These are phyloP conservation scores for Aptenodytes forsteri DNA, from an alignment of 2,113 vertebrate genomes.

Conservation along the genomic window DNA sequence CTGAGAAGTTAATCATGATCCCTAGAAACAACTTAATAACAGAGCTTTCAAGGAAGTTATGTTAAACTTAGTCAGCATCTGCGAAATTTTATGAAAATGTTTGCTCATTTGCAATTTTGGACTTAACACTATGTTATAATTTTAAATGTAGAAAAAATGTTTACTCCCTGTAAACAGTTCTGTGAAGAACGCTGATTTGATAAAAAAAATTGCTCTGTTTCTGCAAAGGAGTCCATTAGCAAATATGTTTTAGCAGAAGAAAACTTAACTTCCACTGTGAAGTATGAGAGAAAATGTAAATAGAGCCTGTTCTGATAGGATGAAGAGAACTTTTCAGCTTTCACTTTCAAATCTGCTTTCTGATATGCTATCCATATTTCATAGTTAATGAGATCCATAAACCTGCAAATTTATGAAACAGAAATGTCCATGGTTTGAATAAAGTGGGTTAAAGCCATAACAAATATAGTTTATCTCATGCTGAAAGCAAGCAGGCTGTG, in stretches of 20 bases:
- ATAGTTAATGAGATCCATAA: constrained; percentile 18
- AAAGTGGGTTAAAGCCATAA: constrained; percentile 24
- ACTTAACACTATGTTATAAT: not conserved
- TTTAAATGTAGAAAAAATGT: not conserved
- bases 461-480: not conserved
- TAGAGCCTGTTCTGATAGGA: not conserved
- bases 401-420: not conserved
- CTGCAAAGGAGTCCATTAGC: not conserved
- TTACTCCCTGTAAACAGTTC: not conserved
- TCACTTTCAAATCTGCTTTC: constrained; percentile 9
- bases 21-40: not conserved
- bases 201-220: not conserved
- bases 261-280: not conserved
- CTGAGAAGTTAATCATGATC: not conserved
- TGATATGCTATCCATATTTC: not conserved
- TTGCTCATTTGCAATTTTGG: not conserved
- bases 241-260: not conserved
- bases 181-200: not conserved
- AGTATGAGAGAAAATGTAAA: not conserved
- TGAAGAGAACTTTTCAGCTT: not conserved
- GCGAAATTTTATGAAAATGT: not conserved
- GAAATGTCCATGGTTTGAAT: not conserved
- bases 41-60: not conserved
- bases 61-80: not conserved
- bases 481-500: constrained; percentile 11